These are phyloP conservation scores for Tinea semifulvella DNA, from an alignment of 2,888 invertebrate species.

Conservation along the genomic window DNA sequence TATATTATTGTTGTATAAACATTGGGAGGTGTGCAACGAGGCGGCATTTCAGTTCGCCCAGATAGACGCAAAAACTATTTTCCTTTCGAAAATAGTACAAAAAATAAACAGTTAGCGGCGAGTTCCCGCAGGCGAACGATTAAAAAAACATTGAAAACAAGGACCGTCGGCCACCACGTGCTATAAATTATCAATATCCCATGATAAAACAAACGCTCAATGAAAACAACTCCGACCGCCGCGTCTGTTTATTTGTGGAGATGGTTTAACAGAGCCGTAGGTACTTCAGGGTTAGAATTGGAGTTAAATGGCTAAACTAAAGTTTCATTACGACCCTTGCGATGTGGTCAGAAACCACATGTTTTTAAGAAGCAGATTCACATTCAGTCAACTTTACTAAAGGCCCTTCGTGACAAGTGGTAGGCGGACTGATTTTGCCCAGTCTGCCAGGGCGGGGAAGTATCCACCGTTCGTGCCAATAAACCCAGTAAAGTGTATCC, in stretches of 20 bases:
- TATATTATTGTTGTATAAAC: not conserved
- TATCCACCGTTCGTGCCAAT: too few relatives aligned
- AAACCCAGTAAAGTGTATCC: too few relatives aligned
- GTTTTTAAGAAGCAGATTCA: too few relatives aligned
- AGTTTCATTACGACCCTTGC: too few relatives aligned
- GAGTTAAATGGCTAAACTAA: too few relatives aligned
- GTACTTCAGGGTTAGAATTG: too few relatives aligned
- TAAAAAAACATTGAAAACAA: conserved; percentile 31
- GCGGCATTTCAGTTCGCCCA: not conserved
- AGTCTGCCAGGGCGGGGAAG: too few relatives aligned
- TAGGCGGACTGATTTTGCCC: too few relatives aligned
- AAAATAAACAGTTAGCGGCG: conserved; percentile 20
- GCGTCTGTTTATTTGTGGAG: conserved; percentile 3
- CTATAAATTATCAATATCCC: conserved; percentile 59
- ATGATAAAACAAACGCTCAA: conserved; percentile 53
- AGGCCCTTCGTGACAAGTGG: too few relatives aligned
- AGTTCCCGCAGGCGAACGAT: conserved; percentile 30
- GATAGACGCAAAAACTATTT: conserved; percentile 24
- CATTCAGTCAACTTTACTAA: too few relatives aligned
- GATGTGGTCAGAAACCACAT: too few relatives aligned
- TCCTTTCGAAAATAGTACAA: conserved; percentile 31
- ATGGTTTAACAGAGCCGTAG: not conserved
- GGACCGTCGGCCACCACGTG: conserved; percentile 16
- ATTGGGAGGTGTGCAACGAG: not conserved
- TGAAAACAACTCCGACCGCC: conserved; percentile 12